A percentile compares a stretch with the other conserved stretches of the same genome.
phyloP scores from a whole-genome alignment of 1,140 invertebrate genomes.

The Drosophila miranda region DNA sequence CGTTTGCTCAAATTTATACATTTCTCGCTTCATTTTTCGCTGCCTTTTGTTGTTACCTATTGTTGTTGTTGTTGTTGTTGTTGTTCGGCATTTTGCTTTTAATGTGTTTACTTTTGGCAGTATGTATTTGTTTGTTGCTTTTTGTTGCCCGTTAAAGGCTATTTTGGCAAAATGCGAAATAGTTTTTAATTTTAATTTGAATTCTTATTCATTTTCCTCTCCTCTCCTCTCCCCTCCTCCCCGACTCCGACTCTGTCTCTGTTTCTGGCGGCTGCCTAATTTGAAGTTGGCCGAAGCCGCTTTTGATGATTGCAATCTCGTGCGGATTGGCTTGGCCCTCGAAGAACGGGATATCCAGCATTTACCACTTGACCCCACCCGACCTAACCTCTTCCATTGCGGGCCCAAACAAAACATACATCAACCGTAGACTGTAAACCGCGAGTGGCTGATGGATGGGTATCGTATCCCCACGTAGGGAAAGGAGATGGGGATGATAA shows the following conservation, averaged over 20 bases:
- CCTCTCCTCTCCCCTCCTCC: too few relatives aligned
- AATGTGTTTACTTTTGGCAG: conserved; percentile 68
- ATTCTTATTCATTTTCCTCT: conserved; percentile 54
- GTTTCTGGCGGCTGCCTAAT: conserved; percentile 2
- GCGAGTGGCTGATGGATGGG: conserved; percentile 3
- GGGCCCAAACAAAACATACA: not conserved
- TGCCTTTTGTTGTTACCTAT: conserved; percentile 7
- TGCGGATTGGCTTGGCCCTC: conserved; percentile 2
- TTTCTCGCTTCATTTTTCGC: conserved; percentile 23
- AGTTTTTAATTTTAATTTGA: conserved; percentile 73
- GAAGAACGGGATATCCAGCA: conserved; percentile 3
- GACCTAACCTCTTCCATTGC: conserved; percentile 10
- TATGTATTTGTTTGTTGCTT: conserved; percentile 10
- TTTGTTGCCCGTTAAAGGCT: conserved; percentile 43
- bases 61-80: conserved; percentile 23
- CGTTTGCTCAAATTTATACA: conserved; percentile 78
- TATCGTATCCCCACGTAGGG: too few relatives aligned
- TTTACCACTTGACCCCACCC: conserved; percentile 12
- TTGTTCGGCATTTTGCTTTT: conserved; percentile 65
- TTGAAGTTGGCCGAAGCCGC: conserved; percentile 19
- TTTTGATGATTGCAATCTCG: conserved; percentile 47
- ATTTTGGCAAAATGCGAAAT: conserved; percentile 51
- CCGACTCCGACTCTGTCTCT: too few relatives aligned
- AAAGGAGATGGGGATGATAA: too few relatives aligned
- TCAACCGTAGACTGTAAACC: not conserved